Conservation (phyloP, 2,797 vertebrate genomes). For the Pangasius sanitwongsei region DNA sequence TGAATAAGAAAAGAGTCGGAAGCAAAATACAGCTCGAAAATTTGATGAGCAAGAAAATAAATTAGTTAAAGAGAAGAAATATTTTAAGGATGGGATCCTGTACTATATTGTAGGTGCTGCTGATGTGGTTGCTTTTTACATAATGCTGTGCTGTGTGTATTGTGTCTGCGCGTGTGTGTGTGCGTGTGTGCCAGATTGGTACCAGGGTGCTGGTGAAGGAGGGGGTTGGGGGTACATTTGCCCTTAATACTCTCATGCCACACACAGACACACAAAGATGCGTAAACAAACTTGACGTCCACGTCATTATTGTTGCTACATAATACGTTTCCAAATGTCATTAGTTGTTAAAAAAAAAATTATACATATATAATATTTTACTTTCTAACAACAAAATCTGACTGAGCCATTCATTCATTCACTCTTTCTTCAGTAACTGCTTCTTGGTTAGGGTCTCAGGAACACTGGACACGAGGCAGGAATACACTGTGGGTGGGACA, state of each 20-base stretch:
- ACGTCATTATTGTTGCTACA: neutral
- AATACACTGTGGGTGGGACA: neutral
- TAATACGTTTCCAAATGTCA: neutral
- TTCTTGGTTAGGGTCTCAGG: neutral
- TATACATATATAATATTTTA: no score
- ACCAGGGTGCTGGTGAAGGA: neutral
- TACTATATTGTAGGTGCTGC: slow-evolving; percentile 5
- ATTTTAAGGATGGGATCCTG: slow-evolving; percentile 10
- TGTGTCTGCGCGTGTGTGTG: neutral
- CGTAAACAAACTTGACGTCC: neutral
- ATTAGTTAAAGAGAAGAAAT: neutral
- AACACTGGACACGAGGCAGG: neutral
- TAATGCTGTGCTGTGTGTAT: slow-evolving; percentile 13
- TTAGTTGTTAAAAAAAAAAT: neutral
- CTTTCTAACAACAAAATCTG: neutral
- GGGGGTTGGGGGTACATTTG: slow-evolving; percentile 4
- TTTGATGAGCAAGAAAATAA: slow-evolving; percentile 23
- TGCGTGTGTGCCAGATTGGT: slow-evolving; percentile 8
- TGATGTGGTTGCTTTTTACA: slow-evolving; percentile 28
- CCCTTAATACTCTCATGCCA: slow-evolving; percentile 13
- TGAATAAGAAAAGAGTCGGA: slow-evolving; percentile 51
- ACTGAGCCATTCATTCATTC: neutral
- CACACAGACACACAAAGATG: slow-evolving; percentile 19
- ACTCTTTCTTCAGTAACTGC: neutral
- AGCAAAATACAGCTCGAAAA: slow-evolving; percentile 15